A percentile compares a stretch with the other conserved stretches of the same genome.
These are phyloP conservation scores for Alaudala cheleensis DNA, from an alignment of 2,113 vertebrate genomes.

Conservation along the genomic window DNA sequence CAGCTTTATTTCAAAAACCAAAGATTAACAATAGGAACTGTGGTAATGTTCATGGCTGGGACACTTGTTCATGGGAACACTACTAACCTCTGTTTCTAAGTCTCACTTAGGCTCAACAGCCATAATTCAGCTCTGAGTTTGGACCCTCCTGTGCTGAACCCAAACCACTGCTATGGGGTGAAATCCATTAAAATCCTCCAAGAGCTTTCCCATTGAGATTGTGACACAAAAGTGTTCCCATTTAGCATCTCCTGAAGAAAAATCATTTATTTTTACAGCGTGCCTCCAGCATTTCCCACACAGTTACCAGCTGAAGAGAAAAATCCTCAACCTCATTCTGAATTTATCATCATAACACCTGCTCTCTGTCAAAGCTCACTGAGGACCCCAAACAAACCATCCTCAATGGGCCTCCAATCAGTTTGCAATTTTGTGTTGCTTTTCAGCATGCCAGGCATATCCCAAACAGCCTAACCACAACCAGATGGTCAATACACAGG, in stretches of 20 bases:
- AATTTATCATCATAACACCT: slow-evolving; percentile 50
- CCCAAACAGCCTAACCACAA: slow-evolving; percentile 36
- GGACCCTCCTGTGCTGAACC: not conserved
- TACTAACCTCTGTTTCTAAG: not conserved
- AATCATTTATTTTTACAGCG: slow-evolving; percentile 2
- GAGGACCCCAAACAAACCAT: slow-evolving; percentile 43
- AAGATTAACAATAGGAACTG: not conserved
- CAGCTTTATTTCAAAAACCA: not conserved
- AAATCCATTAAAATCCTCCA: not conserved
- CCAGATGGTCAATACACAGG: slow-evolving; percentile 49
- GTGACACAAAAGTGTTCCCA: not conserved
- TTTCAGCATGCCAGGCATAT: slow-evolving; percentile 43
- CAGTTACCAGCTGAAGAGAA: slow-evolving; percentile 33
- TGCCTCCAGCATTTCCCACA: slow-evolving; percentile 27
- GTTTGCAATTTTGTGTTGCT: not conserved
- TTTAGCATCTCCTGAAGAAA: slow-evolving; percentile 5
- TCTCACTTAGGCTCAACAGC: not conserved
- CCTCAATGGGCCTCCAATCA: not conserved
- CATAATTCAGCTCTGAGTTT: not conserved
- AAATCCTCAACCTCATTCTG: slow-evolving; percentile 29
- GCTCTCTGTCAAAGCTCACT: slow-evolving; percentile 48
- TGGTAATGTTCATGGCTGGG: not conserved
- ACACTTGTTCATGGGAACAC: not conserved
- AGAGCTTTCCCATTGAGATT: not conserved
- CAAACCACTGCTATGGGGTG: not conserved